phyloP scores from a whole-genome alignment of 2,113 vertebrate genomes.

The Notiomystis cincta region DNA sequence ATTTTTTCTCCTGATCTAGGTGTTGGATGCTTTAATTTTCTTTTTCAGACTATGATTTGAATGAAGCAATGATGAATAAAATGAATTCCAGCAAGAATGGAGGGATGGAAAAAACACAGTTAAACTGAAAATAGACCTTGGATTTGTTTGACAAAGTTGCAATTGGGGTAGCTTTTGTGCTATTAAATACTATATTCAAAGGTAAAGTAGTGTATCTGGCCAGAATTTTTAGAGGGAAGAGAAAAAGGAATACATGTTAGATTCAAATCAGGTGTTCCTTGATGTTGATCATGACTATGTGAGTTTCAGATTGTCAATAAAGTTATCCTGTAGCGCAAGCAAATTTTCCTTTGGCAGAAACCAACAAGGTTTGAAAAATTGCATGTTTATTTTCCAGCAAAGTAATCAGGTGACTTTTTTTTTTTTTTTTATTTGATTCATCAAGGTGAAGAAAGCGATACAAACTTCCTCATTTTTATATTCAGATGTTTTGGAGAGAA shows the following conservation, averaged over 20 bases:
- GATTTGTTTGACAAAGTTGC: not conserved
- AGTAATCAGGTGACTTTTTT: not conserved
- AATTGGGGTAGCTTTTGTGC: not conserved
- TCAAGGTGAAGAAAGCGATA: not conserved
- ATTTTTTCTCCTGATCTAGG: not conserved
- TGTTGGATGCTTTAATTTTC: not conserved
- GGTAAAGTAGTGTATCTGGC: not conserved
- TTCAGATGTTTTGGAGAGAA: not conserved
- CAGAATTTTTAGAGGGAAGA: not conserved
- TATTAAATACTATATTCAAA: not conserved
- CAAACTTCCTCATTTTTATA: rapidly evolving
- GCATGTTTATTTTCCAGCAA: not conserved
- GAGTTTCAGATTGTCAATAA: not conserved
- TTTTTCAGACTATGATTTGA: not conserved
- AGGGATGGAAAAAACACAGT: not conserved
- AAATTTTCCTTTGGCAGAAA: not conserved
- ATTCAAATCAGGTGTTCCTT: not conserved
- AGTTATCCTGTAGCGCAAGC: not conserved
- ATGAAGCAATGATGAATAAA: not conserved
- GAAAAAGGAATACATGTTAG: not conserved
- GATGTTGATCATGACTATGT: not conserved
- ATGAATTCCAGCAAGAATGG: not conserved
- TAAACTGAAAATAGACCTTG: not conserved
- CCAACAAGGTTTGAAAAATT: not conserved
- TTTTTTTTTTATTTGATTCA: not conserved